Conservation (phyloP, 2,888 invertebrate species). For the Heliconius charithonia region DNA sequence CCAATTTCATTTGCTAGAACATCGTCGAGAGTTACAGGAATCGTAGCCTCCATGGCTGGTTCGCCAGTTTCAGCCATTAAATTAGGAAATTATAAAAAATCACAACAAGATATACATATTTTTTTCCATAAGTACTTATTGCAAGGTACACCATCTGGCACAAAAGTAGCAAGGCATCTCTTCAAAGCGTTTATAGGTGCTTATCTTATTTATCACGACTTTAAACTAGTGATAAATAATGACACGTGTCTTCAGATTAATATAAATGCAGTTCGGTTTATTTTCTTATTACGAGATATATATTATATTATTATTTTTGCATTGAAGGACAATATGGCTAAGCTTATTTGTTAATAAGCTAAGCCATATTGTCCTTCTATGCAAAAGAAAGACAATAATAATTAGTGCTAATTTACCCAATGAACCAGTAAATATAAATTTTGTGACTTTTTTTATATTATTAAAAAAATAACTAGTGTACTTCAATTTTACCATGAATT, state of each 20-base stretch:
- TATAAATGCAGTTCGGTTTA: background rate
- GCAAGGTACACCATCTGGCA: background rate
- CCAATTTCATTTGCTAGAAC: conserved; percentile 78
- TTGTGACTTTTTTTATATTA: no score
- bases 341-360: no score
- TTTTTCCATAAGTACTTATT: background rate
- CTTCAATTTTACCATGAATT: no score
- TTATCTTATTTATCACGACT: conserved; percentile 12
- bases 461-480: no score
- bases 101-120: background rate
- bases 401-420: no score
- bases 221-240: conserved; percentile 4
- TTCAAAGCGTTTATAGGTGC: background rate
- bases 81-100: background rate
- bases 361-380: no score
- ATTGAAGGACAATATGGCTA: no score
- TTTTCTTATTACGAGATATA: no score
- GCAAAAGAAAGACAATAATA: no score
- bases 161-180: background rate
- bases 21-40: conserved; percentile 65
- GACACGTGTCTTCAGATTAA: background rate
- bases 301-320: no score
- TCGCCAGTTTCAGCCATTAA: background rate
- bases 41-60: background rate
- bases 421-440: no score